These are phyloP conservation scores for Nyctibius bracteatus DNA, from an alignment of 2,113 vertebrate genomes.

Conservation along the genomic window DNA sequence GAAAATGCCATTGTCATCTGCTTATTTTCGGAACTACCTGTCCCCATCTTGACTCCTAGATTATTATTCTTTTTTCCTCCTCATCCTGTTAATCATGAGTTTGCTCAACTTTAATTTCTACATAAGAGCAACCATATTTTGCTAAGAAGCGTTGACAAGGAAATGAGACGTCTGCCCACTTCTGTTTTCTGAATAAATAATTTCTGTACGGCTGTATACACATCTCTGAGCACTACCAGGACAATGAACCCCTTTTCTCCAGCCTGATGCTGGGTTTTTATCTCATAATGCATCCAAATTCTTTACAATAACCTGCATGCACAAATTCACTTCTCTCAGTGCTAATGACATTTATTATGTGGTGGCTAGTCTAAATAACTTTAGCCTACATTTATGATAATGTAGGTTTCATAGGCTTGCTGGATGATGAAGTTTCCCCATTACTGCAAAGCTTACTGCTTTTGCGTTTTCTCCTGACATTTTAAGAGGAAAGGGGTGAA, in stretches of 20 bases:
- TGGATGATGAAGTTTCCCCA: not conserved
- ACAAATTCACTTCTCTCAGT: not conserved
- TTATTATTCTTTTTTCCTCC: not conserved
- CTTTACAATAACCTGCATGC: not conserved
- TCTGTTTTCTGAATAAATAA: not conserved
- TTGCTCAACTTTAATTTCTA: not conserved
- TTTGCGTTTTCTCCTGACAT: not conserved
- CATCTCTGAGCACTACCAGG: not conserved
- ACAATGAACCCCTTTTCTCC: not conserved
- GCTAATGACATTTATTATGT: not conserved
- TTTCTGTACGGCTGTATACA: not conserved
- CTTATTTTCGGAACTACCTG: not conserved
- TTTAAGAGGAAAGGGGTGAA: slow-evolving; percentile 7
- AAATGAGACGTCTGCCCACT: not conserved
- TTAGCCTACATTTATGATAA: not conserved
- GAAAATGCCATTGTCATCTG: not conserved
- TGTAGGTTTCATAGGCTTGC: not conserved
- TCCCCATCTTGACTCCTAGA: not conserved
- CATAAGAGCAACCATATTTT: not conserved
- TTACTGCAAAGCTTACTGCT: not conserved
- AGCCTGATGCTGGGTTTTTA: not conserved
- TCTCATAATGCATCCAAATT: not conserved
- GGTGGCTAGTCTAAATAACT: not conserved
- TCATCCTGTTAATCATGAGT: not conserved
- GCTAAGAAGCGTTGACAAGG: not conserved